Percentiles rank a stretch among this genome's conserved stretches.
These are phyloP conservation scores for Drosophila saltans DNA, from an alignment of 1,140 invertebrate species.

Conservation along the genomic window DNA sequence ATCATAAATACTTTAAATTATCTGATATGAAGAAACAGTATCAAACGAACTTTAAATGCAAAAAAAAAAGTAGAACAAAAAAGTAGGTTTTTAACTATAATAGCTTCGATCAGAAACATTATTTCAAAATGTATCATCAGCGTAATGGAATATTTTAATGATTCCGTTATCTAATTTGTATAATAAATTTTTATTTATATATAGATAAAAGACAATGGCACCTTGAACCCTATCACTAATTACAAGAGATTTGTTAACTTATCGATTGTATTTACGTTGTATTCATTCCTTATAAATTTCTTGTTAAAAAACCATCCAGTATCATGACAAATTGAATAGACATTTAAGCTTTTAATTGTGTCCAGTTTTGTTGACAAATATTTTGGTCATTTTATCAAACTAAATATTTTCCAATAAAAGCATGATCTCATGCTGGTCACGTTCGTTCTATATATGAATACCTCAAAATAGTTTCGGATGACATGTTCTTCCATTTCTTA, in stretches of 20 bases:
- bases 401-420: not conserved
- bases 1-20: too few relatives aligned
- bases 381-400: conserved; percentile 35
- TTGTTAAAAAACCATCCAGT: not conserved
- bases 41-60: too few relatives aligned
- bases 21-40: too few relatives aligned
- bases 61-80: too few relatives aligned
- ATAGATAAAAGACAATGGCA: not conserved
- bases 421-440: conserved; percentile 27
- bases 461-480: not conserved
- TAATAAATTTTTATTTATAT: not conserved
- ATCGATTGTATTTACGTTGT: not conserved
- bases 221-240: not conserved
- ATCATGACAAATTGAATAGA: conserved; percentile 22
- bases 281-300: not conserved
- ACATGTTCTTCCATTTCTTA: not conserved
- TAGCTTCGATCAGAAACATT: too few relatives aligned
- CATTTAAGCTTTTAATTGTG: conserved; percentile 51
- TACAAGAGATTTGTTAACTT: not conserved
- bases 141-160: not conserved
- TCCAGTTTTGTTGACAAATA: conserved; percentile 39
- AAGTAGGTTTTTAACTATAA: too few relatives aligned
- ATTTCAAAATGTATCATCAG: not conserved
- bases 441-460: not conserved
- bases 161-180: not conserved